Evolutionary conservation across 2,797 vertebrate species (phyloP), one percentile per base, ranked within the genome.

Genomic region (Nannoperca obscura): DNA sequence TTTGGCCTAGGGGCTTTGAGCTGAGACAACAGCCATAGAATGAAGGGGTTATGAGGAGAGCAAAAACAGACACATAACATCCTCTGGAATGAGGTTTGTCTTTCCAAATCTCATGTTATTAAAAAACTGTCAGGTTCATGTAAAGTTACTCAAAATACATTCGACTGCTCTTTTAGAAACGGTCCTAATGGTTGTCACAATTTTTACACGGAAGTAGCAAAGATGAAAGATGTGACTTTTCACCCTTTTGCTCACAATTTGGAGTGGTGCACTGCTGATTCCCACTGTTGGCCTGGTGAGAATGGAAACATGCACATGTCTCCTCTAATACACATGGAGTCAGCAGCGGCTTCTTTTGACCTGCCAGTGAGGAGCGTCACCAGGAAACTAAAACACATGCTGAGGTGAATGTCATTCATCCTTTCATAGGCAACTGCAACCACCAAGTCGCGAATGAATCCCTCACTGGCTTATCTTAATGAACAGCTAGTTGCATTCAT

Each of bases 11-110:
- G 66, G 72, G 61, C 59, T 78, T 54, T 73, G 72, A 87, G 77
- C 59, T 44, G 71, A 86, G 68, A 85, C 81, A 82, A 74, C 65
- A 67, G 68, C 60, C 76, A 53, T 61, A 57, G 50, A 58, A 81
- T 75, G 30, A 30, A 80, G 66, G 12, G 22, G 46, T 47, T 27
- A 34, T 13, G 46, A 55, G 42, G 69, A 55, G 66, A 57, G 50
- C 53, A 70, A n/a, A 73, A 55, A 64, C 27, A 53, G 13, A 2
- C 32, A 44, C 30, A 42, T 7, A 59, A 19, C 27, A 57, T 60
- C 58, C 19, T 69, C 44, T 20, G 17, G 6, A 71, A 70, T 46
- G 9, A 76, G n/a, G 52, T 54, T 30, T 47, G 3, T 65, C 7
- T 46, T n/a, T 75, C 7, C n/a, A 49, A 27, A 74, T 70, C 27